These are phyloP conservation scores for Trissonchulus latispiculum DNA, from an alignment of 2,888 invertebrate genomes.

Conservation along the genomic window DNA sequence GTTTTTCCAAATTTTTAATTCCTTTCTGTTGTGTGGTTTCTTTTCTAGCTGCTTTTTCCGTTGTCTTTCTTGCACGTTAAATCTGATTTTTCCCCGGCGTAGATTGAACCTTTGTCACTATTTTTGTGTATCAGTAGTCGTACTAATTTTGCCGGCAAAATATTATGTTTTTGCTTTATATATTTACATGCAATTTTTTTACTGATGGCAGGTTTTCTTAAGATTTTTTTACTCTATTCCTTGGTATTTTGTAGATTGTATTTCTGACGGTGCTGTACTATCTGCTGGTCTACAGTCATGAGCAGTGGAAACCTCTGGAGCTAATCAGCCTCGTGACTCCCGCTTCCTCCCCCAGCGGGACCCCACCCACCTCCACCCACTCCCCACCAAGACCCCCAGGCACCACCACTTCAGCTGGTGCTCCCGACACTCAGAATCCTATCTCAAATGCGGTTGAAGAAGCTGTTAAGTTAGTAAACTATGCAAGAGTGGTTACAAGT, in stretches of 20 bases:
- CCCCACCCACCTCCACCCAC: constrained; percentile 18
- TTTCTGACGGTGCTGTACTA: constrained; percentile 95
- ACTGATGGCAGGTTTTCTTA: too few species aligned
- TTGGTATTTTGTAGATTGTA: constrained; percentile 73
- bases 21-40: not conserved
- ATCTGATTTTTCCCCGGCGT: too few species aligned
- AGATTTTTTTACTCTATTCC: too few species aligned
- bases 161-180: too few species aligned
- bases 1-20: constrained; percentile 12
- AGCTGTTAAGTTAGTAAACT: constrained; percentile 49
- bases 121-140: too few species aligned
- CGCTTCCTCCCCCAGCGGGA: too few species aligned
- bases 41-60: constrained; percentile 13
- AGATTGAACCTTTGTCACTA: not conserved
- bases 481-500: too few species aligned
- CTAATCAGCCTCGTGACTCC: constrained; percentile 44
- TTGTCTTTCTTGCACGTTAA: not conserved
- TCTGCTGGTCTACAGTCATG: constrained; percentile 71
- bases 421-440: not conserved
- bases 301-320: constrained; percentile 83
- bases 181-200: too few species aligned
- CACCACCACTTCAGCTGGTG: constrained; percentile 27
- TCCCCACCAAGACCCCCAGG: too few species aligned
- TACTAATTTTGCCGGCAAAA: too few species aligned
- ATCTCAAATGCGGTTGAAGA: constrained; percentile 48